Evolutionary conservation across 2,797 vertebrate species (phyloP).

Genomic region (Protonibea diacanthus): DNA sequence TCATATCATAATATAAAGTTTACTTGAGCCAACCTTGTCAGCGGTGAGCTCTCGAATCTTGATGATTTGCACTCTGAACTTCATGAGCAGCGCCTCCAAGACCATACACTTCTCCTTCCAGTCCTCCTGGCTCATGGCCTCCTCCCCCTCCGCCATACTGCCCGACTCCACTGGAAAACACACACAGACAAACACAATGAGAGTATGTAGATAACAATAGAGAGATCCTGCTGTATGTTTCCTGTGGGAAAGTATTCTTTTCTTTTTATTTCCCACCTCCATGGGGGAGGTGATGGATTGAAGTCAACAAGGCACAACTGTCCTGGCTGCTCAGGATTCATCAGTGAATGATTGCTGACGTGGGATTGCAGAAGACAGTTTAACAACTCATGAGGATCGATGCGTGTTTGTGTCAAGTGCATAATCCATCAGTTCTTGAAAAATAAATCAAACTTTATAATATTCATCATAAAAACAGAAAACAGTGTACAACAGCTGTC

Average conservation of each 20-base stretch:
- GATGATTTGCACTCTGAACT: constrained; percentile 95
- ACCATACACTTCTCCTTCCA: constrained; percentile 96
- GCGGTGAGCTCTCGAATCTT: constrained; percentile 96
- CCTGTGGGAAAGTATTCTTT: constrained; percentile 7
- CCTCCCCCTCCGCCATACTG: constrained; percentile 92
- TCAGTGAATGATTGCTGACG: neutral
- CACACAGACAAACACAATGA: constrained; percentile 21
- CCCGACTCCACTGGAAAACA: constrained; percentile 37
- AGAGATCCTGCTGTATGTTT: neutral
- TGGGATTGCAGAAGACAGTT: neutral
- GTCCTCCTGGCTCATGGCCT: constrained; percentile 87
- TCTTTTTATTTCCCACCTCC: constrained; percentile 10
- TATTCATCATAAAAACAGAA: neutral
- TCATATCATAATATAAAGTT: neutral
- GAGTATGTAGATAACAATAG: neutral
- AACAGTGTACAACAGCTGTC: neutral
- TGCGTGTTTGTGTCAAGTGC: neutral
- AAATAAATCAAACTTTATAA: neutral
- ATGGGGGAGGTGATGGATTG: neutral
- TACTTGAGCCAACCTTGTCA: constrained; percentile 90
- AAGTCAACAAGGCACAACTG: neutral
- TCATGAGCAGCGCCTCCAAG: constrained; percentile 94
- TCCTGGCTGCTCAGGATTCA: neutral
- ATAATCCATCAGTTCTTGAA: neutral
- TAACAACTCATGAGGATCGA: neutral